Base-by-base conservation (phyloP, 2,797 vertebrate genomes). In the Lacerta bilineata region DNA sequence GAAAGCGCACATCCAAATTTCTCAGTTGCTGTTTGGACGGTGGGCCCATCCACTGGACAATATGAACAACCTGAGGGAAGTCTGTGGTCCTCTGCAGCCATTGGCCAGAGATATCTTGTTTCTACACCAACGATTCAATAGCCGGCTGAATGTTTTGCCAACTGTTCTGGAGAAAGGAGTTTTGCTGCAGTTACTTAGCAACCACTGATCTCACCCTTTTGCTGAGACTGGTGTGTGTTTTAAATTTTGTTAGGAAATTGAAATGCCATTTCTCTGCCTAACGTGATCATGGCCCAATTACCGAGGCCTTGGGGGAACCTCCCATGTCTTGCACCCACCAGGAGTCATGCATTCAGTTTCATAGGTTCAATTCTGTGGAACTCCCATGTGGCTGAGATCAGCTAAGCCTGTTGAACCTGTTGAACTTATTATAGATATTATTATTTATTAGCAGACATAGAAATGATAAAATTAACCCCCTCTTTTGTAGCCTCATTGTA, bases 1-100 rank as follows among this genome's bases (percentile, higher is more conserved):
- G 74, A 79, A 68, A 77, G 50, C 89, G 36, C 82, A 85, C 23
- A 82, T 82, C 10, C 43, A 80, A 66, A 83, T 46, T 5, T 0
- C 89, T 78, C 50, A 78, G 43, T 39, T 84, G 18, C 83, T 72
- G 29, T 92, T 83, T 92, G 46, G 61, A 64, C 27, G 23, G 25
- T n/a, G 27, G 43, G 68, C 6, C 36, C 43, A 69, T 55, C n/a
- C 43, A 77, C 1, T 71, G 69, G 23, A 6, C 50, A 72, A 18
- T 3, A 61, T 69, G 17, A 50, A 17, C 33, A 83, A 41, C 33
- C 46, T 11, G 1, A 59, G 61, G 20, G 59, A 77, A 77, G 4
- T 50, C 75, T 39, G 66, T 25, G 36, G 20, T 41, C 8, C 17
- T 23, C n/a, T 71, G 4, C 33, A n/a, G 43, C 8, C 66, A 41